Percentiles rank a stretch among this genome's conserved stretches.
phyloP scores from a whole-genome alignment of 2,888 invertebrate genomes.

The Apotomis betuletana region DNA sequence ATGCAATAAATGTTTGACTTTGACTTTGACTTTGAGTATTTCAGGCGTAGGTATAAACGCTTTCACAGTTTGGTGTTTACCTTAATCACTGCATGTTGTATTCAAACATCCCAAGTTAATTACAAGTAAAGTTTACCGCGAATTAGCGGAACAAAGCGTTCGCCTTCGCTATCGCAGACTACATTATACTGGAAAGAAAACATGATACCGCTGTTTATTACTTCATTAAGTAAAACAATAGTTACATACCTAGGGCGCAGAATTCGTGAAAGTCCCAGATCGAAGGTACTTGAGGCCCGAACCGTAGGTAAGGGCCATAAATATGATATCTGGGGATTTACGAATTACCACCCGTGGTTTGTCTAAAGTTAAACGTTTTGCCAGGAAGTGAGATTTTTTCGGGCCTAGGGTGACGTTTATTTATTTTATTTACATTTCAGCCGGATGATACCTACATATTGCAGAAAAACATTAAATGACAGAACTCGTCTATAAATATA shows the following conservation, averaged over 20 bases:
- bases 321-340: no score
- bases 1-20: no score
- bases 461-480: slow-evolving; percentile 9
- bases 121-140: not conserved
- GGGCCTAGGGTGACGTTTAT: no score
- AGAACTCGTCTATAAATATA: not conserved
- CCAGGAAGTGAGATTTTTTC: no score
- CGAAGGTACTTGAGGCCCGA: no score
- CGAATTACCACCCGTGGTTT: no score
- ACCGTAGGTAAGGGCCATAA: no score
- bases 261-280: no score
- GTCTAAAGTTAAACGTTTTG: no score
- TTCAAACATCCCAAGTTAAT: not conserved
- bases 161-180: slow-evolving; percentile 11
- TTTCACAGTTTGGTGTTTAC: not conserved
- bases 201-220: slow-evolving; percentile 17
- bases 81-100: not conserved
- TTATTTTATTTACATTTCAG: no score
- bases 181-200: slow-evolving; percentile 18
- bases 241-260: no score
- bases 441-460: no score
- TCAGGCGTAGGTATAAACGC: not conserved
- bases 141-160: slow-evolving; percentile 3
- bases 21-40: not conserved
- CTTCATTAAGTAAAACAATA: slow-evolving; percentile 36